Evolutionary conservation across 2,888 invertebrate species (phyloP), one percentile per base, ranked within the genome.

Genomic region (Trissolcus brochymenae): DNA sequence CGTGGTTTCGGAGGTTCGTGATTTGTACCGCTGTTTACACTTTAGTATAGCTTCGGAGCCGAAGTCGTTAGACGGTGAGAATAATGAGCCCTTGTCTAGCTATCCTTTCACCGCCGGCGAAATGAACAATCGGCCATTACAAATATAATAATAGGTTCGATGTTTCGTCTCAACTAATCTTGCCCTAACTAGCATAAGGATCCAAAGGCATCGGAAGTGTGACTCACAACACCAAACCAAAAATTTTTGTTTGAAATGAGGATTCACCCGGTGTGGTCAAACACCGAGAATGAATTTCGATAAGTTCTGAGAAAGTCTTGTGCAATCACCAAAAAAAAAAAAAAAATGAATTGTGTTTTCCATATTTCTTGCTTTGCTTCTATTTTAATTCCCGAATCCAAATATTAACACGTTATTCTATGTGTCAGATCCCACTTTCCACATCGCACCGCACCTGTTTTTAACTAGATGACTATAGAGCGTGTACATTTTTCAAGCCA

Each of bases 61-160:
- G 35, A 41, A 55, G 68, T 75, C 49, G 74, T 75, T 75, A 75
- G 62, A 64, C 64, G 62, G 75, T 60, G 65, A 68, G 68, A 75
- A 75, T 70, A 70, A 75, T 70, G 60, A 64, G 68, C 50, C 43
- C 6, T 64, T 21, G 74, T 74, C 74, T 64, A 59, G 67, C 51
- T 55, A 41, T 17, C 49, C 41, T 49, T 51, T 35, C 57, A 35
- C 74, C 53, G 7, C 49, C 35, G 50, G 72, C 59, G 16, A 46
- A 49, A 54, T 25, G 51, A 62, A 70, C 68, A 68, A 70, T 62
- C 55, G 62, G n/a, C 53, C 53, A 56, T 59, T 62, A 59, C 57
- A 59, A 57, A 72, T 50, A 64, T 72, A 72, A 72, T 72, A 72
- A 72, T 14, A 72, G 57, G 70, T 62, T 70, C 62, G 56, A 62